These are phyloP conservation scores for Gallinago jamesoni DNA, from an alignment of 2,113 vertebrate genomes.

Conservation along the genomic window DNA sequence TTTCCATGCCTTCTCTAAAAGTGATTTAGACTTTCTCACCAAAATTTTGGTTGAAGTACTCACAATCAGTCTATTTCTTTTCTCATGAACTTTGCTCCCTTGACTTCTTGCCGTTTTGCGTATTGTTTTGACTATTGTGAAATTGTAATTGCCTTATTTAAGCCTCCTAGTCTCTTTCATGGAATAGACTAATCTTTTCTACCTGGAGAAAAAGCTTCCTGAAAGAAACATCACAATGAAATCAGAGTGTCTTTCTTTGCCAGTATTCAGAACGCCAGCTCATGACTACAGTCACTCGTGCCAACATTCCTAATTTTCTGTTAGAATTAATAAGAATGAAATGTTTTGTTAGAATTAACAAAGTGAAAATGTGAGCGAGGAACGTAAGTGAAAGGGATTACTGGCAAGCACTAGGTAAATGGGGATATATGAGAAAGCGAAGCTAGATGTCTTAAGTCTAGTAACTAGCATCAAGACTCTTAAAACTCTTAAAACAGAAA, in stretches of 20 bases:
- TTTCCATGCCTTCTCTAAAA: background rate
- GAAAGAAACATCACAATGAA: background rate
- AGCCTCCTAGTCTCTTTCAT: background rate
- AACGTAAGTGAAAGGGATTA: background rate
- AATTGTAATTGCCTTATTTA: background rate
- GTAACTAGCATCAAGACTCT: background rate
- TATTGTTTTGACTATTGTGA: background rate
- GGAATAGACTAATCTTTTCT: background rate
- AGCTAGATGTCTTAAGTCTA: background rate
- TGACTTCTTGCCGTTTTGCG: background rate
- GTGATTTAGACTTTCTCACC: background rate
- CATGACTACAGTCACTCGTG: background rate
- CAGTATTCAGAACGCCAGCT: background rate
- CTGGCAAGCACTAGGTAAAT: background rate
- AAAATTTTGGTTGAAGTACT: background rate
- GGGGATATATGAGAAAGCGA: background rate
- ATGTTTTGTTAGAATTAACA: background rate
- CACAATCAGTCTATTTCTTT: background rate
- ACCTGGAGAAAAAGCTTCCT: background rate
- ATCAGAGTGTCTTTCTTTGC: background rate
- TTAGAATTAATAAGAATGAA: background rate
- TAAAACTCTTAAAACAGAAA: background rate
- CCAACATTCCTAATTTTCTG: background rate
- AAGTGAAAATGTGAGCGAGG: background rate
- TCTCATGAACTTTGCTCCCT: background rate